These are phyloP conservation scores for Bettongia penicillata DNA, from an alignment of 2,113 vertebrate species.

Conservation along the genomic window DNA sequence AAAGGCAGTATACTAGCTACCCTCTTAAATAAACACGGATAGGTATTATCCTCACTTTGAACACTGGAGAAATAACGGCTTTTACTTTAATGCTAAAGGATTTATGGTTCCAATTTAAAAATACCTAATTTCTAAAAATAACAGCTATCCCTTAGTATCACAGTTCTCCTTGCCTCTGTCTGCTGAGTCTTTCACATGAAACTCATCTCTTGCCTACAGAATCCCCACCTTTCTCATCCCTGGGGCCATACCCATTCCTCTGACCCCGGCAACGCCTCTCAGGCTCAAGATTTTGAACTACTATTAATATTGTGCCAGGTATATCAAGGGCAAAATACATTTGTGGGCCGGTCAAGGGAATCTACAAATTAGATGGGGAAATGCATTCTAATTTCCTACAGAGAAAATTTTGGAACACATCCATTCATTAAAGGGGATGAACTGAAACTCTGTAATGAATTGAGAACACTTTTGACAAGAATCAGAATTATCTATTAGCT, in stretches of 20 bases:
- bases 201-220: neutral
- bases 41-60: neutral
- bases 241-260: neutral
- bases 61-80: neutral
- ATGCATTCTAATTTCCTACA: neutral
- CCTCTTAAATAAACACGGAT: neutral
- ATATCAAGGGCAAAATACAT: neutral
- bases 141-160: too few species aligned
- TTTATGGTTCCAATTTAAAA: neutral
- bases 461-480: neutral
- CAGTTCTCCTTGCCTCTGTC: neutral
- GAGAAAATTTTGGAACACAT: neutral
- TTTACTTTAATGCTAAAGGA: rapidly evolving
- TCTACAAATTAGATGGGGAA: neutral
- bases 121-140: neutral
- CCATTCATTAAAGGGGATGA: neutral
- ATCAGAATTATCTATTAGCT: neutral
- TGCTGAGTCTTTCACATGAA: neutral
- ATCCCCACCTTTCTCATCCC: neutral
- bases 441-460: neutral
- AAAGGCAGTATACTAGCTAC: neutral
- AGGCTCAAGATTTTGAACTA: too few species aligned
- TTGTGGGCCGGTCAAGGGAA: neutral
- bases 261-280: neutral
- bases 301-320: neutral